Conservation (phyloP, 2,113 vertebrate genomes). For the Circaetus gallicus region DNA sequence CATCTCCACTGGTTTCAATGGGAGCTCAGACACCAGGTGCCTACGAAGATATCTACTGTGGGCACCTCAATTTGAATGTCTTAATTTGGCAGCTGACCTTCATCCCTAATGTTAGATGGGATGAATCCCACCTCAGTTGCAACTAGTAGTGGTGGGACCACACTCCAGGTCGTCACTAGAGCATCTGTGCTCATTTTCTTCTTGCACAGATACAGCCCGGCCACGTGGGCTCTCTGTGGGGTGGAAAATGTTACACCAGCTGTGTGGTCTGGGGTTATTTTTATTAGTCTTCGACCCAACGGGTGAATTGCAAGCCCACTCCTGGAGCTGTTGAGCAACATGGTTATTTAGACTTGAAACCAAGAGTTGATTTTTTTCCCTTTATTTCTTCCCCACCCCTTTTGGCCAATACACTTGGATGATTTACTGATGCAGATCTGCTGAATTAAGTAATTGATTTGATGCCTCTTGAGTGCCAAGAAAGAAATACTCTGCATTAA, state of each 20-base stretch:
- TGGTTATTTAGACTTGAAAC: neutral
- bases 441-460: neutral
- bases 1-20: neutral
- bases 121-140: neutral
- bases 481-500: neutral
- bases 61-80: neutral
- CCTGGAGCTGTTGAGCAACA: neutral
- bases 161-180: neutral
- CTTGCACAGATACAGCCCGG: neutral
- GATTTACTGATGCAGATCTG: constrained; percentile 19
- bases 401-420: constrained; percentile 20
- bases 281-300: neutral
- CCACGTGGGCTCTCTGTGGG: accelerated
- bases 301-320: neutral
- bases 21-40: neutral
- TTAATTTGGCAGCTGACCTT: neutral
- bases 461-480: neutral
- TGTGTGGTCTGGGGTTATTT: neutral
- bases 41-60: neutral
- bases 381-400: neutral
- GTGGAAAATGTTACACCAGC: neutral
- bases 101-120: neutral
- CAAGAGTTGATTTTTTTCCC: neutral
- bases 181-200: neutral
- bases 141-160: neutral